These are phyloP conservation scores for Nemurella pictetii DNA, from an alignment of 2,888 invertebrate species.

Conservation along the genomic window DNA sequence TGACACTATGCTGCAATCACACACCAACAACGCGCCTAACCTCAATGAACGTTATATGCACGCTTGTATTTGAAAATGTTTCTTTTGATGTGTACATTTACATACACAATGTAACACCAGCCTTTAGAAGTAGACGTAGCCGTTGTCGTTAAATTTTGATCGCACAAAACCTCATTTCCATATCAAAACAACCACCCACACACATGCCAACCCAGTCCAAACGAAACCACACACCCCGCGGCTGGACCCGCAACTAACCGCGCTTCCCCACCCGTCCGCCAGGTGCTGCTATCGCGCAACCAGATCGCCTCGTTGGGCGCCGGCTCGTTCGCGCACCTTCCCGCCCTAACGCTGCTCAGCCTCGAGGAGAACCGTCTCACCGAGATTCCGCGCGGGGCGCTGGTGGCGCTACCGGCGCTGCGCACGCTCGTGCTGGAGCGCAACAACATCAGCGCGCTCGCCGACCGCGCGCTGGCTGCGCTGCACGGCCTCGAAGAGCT, in stretches of 20 bases:
- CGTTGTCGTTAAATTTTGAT: too few species aligned
- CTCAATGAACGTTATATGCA: too few species aligned
- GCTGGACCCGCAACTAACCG: constrained; percentile 59
- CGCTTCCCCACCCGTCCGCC: neutral
- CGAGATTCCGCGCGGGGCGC: constrained; percentile 71
- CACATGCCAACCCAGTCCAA: too few species aligned
- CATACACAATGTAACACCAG: too few species aligned
- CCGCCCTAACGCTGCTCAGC: constrained; percentile 68
- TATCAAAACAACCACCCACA: too few species aligned
- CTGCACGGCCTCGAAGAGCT: constrained; percentile 77
- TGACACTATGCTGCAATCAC: too few species aligned
- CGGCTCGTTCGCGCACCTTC: constrained; percentile 73
- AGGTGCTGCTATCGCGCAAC: constrained; percentile 67
- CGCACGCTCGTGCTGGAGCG: constrained; percentile 83
- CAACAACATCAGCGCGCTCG: constrained; percentile 76
- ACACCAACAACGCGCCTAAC: too few species aligned
- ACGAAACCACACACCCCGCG: too few species aligned
- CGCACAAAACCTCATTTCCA: too few species aligned
- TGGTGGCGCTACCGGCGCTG: constrained; percentile 68
- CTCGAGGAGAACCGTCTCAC: constrained; percentile 73
- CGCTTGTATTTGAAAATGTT: too few species aligned
- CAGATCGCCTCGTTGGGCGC: constrained; percentile 68
- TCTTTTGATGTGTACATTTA: too few species aligned
- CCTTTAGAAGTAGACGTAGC: too few species aligned
- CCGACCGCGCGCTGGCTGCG: constrained; percentile 78